Conservation (phyloP, 2,797 vertebrate species). For the Sarcophilus harrisii region DNA sequence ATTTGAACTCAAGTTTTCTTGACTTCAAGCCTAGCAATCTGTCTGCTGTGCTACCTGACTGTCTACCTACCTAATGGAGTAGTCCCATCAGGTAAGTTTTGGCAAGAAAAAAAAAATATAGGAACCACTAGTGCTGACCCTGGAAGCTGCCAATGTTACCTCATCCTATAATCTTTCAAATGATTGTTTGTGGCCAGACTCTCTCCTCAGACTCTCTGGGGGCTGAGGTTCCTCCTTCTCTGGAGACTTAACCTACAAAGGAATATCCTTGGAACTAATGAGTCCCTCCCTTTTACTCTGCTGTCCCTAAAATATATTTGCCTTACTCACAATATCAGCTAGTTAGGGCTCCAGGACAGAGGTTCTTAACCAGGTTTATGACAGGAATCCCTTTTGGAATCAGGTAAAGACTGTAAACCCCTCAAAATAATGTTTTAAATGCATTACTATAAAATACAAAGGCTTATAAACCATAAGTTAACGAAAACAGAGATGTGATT, state of each 20-base stretch:
- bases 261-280: neutral
- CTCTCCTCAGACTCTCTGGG: neutral
- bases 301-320: neutral
- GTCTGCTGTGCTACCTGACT: neutral
- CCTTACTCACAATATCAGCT: neutral
- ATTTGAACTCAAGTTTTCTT: neutral
- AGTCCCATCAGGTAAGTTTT: neutral
- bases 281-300: neutral
- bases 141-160: neutral
- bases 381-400: neutral
- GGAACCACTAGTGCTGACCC: neutral
- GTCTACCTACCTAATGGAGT: neutral
- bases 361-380: neutral
- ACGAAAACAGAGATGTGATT: neutral
- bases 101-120: neutral
- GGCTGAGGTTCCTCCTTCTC: neutral
- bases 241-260: neutral
- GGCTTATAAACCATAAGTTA: neutral
- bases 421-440: neutral
- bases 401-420: neutral
- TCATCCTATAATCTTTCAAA: neutral
- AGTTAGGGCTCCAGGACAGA: neutral
- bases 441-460: neutral
- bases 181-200: neutral
- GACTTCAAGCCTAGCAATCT: neutral